Evolutionary conservation across 1,140 invertebrate species (phyloP).

Genomic region (Dysdera silvatica): DNA sequence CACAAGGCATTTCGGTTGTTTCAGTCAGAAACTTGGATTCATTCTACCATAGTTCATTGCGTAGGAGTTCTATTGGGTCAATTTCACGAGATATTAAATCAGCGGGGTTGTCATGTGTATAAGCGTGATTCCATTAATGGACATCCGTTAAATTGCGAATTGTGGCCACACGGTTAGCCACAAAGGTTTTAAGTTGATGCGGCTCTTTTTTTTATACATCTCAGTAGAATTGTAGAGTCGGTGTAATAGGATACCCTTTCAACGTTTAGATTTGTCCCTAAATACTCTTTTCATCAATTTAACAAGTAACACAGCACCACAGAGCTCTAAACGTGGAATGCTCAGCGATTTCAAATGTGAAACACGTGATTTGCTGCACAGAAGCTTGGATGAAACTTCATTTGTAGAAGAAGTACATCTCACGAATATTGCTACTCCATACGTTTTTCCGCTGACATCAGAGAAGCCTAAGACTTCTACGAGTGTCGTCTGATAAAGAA

Average conservation of each 20-base stretch:
- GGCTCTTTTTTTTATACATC: constrained; percentile 39
- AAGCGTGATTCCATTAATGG: too few species aligned
- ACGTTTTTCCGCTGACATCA: constrained; percentile 19
- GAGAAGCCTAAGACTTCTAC: constrained; percentile 23
- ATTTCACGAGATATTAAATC: too few species aligned
- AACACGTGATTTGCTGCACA: constrained; percentile 21
- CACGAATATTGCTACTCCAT: constrained; percentile 27
- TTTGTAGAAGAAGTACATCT: not conserved
- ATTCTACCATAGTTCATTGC: too few species aligned
- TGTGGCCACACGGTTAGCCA: constrained; percentile 44
- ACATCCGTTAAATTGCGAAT: too few species aligned
- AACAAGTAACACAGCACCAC: constrained; percentile 2
- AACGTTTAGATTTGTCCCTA: not conserved
- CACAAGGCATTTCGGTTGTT: too few species aligned
- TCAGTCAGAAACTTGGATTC: too few species aligned
- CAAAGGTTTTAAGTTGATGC: constrained; percentile 41
- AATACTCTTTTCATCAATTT: constrained; percentile 9
- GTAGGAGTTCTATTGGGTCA: too few species aligned
- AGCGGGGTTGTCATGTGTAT: too few species aligned
- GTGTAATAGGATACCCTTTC: constrained; percentile 33
- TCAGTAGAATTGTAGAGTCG: constrained; percentile 40
- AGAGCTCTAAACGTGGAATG: constrained; percentile 11
- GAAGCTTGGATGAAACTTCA: not conserved
- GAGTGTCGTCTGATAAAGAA: too few species aligned
- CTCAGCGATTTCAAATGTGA: constrained; percentile 23